A percentile compares a stretch with the other conserved stretches of the same genome.
Evolutionary conservation across 2,797 vertebrate species (phyloP).

Genomic region (Parauchenoglanis punctatus): DNA sequence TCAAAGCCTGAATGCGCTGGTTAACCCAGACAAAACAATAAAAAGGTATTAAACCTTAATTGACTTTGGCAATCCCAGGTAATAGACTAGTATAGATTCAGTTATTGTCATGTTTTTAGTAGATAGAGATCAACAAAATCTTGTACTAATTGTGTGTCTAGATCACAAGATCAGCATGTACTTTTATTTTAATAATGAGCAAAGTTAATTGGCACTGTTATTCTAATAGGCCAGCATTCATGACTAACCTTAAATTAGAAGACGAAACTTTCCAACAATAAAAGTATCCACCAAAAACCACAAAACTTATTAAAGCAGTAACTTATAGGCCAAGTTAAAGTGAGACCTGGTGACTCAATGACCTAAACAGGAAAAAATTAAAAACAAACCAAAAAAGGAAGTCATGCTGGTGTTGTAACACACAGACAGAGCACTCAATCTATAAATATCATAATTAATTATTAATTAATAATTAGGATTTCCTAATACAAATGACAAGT

Average conservation of each 20-base stretch:
- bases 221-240: background rate
- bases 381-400: constrained; percentile 43
- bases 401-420: constrained; percentile 54
- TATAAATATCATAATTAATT: constrained; percentile 30
- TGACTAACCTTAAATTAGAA: constrained; percentile 9
- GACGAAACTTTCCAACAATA: background rate
- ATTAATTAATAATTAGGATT: too few relatives aligned
- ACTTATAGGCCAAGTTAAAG: background rate
- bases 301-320: background rate
- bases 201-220: background rate
- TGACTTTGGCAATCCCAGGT: background rate
- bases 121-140: background rate
- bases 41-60: background rate
- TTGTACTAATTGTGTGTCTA: background rate
- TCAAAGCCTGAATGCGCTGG: background rate
- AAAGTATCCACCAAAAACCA: constrained; percentile 1
- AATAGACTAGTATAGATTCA: background rate
- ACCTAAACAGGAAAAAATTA: background rate
- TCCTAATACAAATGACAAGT: background rate
- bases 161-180: background rate
- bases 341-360: background rate
- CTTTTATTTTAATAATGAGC: background rate
- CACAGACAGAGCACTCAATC: constrained; percentile 57
- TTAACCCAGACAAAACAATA: too few relatives aligned
- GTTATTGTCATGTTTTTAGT: background rate